Evolutionary conservation across 2,113 vertebrate genomes (phyloP).

Genomic region (Halcyon malimbica): DNA sequence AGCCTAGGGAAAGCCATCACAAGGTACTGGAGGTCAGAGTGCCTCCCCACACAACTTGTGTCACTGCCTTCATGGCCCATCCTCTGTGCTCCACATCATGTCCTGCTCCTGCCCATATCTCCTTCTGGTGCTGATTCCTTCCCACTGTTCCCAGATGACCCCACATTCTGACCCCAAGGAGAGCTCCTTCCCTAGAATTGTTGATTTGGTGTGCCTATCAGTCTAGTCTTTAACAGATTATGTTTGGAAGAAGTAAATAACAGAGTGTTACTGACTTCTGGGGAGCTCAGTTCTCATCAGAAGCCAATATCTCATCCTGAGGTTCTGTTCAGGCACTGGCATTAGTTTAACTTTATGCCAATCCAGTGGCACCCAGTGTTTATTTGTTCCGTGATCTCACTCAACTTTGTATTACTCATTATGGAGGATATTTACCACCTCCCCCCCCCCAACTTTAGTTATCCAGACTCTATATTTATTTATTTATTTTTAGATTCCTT

Average conservation of each 20-base stretch:
- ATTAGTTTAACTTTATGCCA: neutral
- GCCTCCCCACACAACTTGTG: neutral
- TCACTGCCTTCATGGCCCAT: rapidly evolving
- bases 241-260: neutral
- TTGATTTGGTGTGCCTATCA: neutral
- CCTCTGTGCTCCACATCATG: neutral
- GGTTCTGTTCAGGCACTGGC: neutral
- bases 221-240: neutral
- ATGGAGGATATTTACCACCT: neutral
- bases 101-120: neutral
- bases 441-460: neutral
- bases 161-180: neutral
- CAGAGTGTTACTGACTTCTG: neutral
- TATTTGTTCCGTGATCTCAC: neutral
- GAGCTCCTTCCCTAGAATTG: neutral
- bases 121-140: neutral
- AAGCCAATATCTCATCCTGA: neutral
- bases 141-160: neutral
- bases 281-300: neutral
- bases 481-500: neutral
- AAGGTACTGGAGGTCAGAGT: rapidly evolving
- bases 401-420: neutral
- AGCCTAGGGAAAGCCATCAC: neutral
- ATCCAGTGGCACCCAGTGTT: rapidly evolving
- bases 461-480: neutral